phyloP scores from a whole-genome alignment of 2,113 vertebrate species.

The Urocitellus parryii region DNA sequence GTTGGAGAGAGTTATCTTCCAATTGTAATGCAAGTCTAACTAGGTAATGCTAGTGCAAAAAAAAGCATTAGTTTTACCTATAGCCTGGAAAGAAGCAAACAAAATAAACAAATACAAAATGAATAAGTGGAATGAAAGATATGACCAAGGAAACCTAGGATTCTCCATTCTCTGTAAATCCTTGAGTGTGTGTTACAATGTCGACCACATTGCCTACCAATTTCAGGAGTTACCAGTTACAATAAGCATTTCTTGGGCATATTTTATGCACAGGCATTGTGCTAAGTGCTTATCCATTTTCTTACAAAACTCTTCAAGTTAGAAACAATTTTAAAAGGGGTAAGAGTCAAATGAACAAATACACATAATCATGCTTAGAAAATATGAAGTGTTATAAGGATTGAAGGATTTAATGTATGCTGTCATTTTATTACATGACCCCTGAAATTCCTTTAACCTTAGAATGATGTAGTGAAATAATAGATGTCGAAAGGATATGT shows the following conservation, averaged over 20 bases:
- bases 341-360: constrained; percentile 17
- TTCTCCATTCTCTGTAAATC: neutral
- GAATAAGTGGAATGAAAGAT: neutral
- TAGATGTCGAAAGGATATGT: neutral
- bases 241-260: neutral
- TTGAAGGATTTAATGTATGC: neutral
- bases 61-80: neutral
- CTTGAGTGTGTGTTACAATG: neutral
- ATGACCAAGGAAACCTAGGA: neutral
- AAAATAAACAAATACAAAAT: neutral
- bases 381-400: constrained; percentile 44
- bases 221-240: constrained; percentile 14
- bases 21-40: neutral
- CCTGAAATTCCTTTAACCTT: constrained; percentile 50
- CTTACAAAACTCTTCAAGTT: neutral
- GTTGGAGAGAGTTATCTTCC: neutral
- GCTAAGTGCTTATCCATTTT: neutral
- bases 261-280: neutral
- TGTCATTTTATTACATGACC: constrained; percentile 61
- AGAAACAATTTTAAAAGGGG: constrained; percentile 29
- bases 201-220: neutral
- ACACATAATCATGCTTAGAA: neutral
- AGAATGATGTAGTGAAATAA: neutral
- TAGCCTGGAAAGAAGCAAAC: neutral
- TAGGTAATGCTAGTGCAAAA: neutral